Percentiles rank a stretch among this genome's conserved stretches.
Evolutionary conservation across 2,888 invertebrate species (phyloP).

Genomic region (Drosophila longiperda): DNA sequence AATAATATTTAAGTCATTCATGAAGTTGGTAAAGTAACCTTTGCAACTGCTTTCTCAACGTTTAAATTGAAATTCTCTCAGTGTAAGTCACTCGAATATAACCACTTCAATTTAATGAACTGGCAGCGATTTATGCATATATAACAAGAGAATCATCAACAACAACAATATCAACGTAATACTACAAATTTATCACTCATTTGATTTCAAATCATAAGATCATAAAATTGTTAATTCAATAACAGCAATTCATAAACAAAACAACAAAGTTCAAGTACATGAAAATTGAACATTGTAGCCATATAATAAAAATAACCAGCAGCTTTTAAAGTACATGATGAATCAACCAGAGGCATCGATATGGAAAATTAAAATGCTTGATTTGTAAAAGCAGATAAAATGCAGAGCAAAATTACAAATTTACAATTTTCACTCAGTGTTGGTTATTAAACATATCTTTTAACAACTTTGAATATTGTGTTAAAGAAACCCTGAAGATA

Average conservation of each 20-base stretch:
- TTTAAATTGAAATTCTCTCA: conserved; percentile 6
- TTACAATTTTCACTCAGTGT: conserved; percentile 18
- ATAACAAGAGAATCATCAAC: conserved; percentile 16
- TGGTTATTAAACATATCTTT: conserved; percentile 12
- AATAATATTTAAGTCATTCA: neutral
- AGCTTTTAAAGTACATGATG: conserved; percentile 30
- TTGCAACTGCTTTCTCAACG: neutral
- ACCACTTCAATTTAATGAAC: conserved; percentile 62
- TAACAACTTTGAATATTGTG: neutral
- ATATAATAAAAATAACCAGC: conserved; percentile 40
- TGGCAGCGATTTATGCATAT: conserved; percentile 68
- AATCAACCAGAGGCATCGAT: conserved; percentile 29
- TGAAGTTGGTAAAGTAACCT: neutral
- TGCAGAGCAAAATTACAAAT: neutral
- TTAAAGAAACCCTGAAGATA: neutral
- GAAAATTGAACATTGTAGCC: conserved; percentile 42
- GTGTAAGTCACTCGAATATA: conserved; percentile 25
- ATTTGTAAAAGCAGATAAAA: conserved; percentile 4
- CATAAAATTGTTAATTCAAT: conserved; percentile 64
- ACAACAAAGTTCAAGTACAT: conserved; percentile 64
- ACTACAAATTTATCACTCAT: conserved; percentile 53
- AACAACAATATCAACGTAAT: conserved; percentile 11
- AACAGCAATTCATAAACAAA: conserved; percentile 28
- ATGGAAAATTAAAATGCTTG: conserved; percentile 37
- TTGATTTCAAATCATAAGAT: conserved; percentile 71